Evolutionary conservation across 2,113 vertebrate species (phyloP), one percentile per base, ranked within the genome.

Genomic region (Anolis sagrei): DNA sequence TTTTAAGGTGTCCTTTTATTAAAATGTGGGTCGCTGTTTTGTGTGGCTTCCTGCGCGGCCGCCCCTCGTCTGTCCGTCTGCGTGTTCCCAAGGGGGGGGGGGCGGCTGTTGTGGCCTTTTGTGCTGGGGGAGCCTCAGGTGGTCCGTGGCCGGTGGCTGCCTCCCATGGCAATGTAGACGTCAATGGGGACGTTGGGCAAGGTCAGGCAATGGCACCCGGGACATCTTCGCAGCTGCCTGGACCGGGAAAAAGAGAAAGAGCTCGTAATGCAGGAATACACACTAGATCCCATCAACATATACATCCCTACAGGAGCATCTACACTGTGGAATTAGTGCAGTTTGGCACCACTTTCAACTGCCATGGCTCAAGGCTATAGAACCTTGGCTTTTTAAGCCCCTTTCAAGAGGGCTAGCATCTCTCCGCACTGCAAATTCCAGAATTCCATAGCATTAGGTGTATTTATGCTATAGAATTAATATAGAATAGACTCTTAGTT

Each of bases 211-310:
- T 93, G 93, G 87, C 89, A 92, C 49, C 93, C 92, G 0, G 90
- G 93, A 78, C 92, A 93, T 87, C 91, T 86, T 73, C 90, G 86
- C 88, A 94, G 89, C 83, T 89, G 89, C 78, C 93, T 93, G 90
- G 4, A 7, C 18, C n/a, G 32, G 4, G 36, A 21, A 8, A 44
- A 10, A 76, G 4, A 72, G n/a, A n/a, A 32, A 77, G 75, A 18
- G 4, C 39, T 44, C 3, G 39, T 44, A 2, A 44, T 44, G 39
- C 39, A 44, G 39, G 39, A 44, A 44, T 44, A 44, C 39, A 44
- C 2, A 44, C 39, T 44, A 44, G 39, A 44, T 44, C 39, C 39
- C 39, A 44, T 44, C 39, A 44, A 44, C 39, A 44, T 44, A 44
- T 44, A 44, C 39, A 44, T 44, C n/a, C n/a, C n/a, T n/a, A n/a